Evolutionary conservation across 2,888 invertebrate genomes (phyloP).

Genomic region (Clepsis dumicolana): DNA sequence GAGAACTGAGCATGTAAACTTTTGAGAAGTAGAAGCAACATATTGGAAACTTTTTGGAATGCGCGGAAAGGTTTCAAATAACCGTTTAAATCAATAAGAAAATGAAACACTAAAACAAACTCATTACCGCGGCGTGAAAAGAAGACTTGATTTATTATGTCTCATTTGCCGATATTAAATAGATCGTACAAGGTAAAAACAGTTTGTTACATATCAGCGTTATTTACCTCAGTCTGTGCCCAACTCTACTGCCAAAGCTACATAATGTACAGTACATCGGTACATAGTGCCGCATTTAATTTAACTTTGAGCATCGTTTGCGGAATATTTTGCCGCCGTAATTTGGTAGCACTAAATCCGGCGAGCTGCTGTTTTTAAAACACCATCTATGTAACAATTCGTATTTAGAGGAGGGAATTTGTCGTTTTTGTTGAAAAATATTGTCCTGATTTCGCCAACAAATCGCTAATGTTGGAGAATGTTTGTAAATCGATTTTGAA

Average conservation of each 20-base stretch:
- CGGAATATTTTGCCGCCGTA: constrained; percentile 32
- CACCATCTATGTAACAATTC: constrained; percentile 21
- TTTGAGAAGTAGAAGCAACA: too few species aligned
- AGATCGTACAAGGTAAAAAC: too few species aligned
- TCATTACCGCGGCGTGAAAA: too few species aligned
- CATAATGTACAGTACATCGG: constrained; percentile 47
- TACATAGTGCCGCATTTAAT: constrained; percentile 34
- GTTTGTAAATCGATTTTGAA: constrained; percentile 3
- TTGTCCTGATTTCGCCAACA: not conserved
- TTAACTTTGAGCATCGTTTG: constrained; percentile 34
- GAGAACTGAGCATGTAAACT: too few species aligned
- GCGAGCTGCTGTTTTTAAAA: constrained; percentile 9
- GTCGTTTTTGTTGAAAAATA: constrained; percentile 10
- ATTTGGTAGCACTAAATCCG: constrained; percentile 16
- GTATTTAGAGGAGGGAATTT: constrained; percentile 5
- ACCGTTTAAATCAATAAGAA: too few species aligned
- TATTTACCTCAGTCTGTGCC: not conserved
- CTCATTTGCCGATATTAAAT: too few species aligned
- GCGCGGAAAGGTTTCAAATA: too few species aligned
- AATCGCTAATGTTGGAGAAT: constrained; percentile 11
- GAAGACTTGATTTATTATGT: too few species aligned
- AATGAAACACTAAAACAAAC: too few species aligned
- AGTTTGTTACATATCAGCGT: not conserved
- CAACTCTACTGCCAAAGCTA: constrained; percentile 43
- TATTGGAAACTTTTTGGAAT: too few species aligned